Conservation (phyloP, 2,888 invertebrate species). For the Metellina segmentata region DNA sequence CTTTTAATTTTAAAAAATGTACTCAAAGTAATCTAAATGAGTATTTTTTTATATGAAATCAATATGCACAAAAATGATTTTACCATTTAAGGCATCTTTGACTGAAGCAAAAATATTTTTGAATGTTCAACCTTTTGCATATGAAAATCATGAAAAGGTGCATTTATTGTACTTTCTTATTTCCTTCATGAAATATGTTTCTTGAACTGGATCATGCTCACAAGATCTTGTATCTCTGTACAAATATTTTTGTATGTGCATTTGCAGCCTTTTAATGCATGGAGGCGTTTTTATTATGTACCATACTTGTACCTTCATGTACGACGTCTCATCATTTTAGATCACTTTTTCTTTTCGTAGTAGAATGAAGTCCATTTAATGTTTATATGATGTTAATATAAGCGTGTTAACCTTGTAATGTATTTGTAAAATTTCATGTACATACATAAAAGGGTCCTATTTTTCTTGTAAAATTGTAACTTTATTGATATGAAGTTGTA, state of each 20-base stretch:
- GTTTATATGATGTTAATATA: slow-evolving; percentile 77
- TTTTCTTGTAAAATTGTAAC: slow-evolving; percentile 76
- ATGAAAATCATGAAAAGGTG: slow-evolving; percentile 74
- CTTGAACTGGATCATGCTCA: slow-evolving; percentile 74
- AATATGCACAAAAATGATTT: background rate
- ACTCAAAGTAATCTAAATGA: background rate
- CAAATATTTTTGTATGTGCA: slow-evolving; percentile 77
- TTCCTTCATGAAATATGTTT: slow-evolving; percentile 74
- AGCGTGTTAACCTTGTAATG: slow-evolving; percentile 72
- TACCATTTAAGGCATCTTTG: slow-evolving; percentile 50
- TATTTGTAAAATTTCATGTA: slow-evolving; percentile 74
- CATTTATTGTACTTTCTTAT: slow-evolving; percentile 75
- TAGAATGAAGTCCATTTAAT: slow-evolving; percentile 75
- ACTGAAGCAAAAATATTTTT: slow-evolving; percentile 12
- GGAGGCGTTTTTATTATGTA: slow-evolving; percentile 75
- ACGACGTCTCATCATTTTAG: slow-evolving; percentile 69
- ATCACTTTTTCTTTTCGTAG: slow-evolving; percentile 72
- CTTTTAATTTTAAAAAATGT: background rate
- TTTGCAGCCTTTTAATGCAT: slow-evolving; percentile 75
- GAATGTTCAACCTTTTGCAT: slow-evolving; percentile 52
- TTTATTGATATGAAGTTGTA: slow-evolving; percentile 72
- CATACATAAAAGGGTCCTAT: slow-evolving; percentile 76
- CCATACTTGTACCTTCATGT: slow-evolving; percentile 63
- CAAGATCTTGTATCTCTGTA: slow-evolving; percentile 77
- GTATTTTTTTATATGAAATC: slow-evolving; percentile 1